Evolutionary conservation across 2,113 vertebrate genomes (phyloP).

Genomic region (Pavo muticus): DNA sequence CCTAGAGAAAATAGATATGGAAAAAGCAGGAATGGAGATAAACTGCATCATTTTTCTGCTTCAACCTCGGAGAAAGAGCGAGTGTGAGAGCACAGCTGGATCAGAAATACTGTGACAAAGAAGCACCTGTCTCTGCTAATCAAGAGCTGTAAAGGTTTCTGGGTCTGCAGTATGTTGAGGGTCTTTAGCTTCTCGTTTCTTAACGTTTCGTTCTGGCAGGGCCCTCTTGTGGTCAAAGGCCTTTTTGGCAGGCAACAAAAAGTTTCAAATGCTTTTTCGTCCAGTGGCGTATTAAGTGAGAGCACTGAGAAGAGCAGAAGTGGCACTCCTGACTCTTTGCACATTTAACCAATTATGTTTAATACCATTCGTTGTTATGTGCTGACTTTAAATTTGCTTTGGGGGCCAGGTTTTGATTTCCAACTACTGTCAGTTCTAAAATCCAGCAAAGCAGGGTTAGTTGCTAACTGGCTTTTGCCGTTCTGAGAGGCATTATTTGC

Average conservation of each 20-base stretch:
- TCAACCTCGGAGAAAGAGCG: background rate
- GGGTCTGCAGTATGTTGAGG: background rate
- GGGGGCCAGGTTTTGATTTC: background rate
- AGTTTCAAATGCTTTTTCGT: background rate
- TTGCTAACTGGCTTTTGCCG: background rate
- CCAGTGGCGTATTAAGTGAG: background rate
- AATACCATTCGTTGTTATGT: background rate
- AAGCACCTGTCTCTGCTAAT: background rate
- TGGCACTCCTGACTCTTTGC: background rate
- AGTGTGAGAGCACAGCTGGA: background rate
- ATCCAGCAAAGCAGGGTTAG: background rate
- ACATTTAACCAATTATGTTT: background rate
- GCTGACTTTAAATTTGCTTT: background rate
- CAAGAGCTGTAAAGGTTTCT: background rate
- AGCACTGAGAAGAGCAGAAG: background rate
- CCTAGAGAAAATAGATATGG: slow-evolving; percentile 76
- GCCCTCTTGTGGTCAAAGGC: slow-evolving; percentile 68
- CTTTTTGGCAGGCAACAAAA: background rate
- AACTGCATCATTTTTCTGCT: background rate
- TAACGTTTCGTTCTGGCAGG: background rate
- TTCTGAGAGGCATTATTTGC: background rate
- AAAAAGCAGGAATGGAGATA: background rate
- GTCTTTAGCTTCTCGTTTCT: background rate
- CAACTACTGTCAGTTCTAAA: background rate
- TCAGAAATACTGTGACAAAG: background rate